phyloP scores from a whole-genome alignment of 1,140 invertebrate species.

The Periplaneta americana region DNA sequence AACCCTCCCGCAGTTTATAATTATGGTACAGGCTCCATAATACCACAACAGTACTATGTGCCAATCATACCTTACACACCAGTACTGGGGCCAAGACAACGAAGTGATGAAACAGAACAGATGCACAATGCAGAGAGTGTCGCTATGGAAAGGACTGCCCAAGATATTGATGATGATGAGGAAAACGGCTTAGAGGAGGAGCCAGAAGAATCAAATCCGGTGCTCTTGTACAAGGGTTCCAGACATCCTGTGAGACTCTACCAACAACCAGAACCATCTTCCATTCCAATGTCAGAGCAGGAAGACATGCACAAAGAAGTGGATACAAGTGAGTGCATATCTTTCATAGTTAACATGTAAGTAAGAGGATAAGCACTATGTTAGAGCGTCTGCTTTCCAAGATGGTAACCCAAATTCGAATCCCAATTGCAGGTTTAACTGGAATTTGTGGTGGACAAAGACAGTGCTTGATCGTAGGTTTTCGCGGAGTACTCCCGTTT shows the following conservation, averaged over 20 bases:
- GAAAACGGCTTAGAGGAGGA: neutral
- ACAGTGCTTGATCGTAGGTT: too few species aligned
- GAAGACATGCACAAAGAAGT: neutral
- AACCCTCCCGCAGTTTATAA: neutral
- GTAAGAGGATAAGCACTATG: too few species aligned
- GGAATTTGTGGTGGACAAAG: too few species aligned
- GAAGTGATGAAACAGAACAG: neutral
- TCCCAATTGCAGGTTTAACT: too few species aligned
- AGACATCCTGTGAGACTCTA: conserved; percentile 16
- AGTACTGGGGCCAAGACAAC: neutral
- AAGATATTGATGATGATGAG: neutral
- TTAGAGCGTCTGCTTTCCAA: too few species aligned
- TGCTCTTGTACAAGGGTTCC: conserved; percentile 16
- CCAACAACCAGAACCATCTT: conserved; percentile 5
- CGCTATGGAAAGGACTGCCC: neutral
- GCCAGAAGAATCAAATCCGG: neutral
- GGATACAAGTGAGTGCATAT: neutral
- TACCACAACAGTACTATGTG: neutral
- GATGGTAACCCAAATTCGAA: too few species aligned
- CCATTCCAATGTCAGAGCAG: neutral
- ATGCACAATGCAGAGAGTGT: neutral
- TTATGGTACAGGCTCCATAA: neutral
- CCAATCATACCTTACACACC: neutral
- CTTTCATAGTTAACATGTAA: too few species aligned
- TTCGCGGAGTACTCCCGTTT: too few species aligned